Base-by-base conservation (phyloP, 2,888 invertebrate species). In the Drosophila infuscata region DNA sequence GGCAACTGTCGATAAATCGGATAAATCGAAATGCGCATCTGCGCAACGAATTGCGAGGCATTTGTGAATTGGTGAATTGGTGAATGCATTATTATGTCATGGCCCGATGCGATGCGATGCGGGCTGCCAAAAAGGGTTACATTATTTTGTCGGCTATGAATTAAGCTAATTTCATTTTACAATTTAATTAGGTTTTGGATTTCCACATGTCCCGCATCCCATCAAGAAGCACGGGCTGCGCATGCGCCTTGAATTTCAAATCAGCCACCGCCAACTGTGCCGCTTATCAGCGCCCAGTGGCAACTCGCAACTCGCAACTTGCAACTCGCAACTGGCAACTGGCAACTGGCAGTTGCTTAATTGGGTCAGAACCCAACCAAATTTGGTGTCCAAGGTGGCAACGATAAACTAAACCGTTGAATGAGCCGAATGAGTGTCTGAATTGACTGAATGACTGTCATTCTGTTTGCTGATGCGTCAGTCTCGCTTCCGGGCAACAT, bases 141-240 rank as follows among this genome's bases (percentile, higher is more conserved):
- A 56, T n/a, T n/a, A 41, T 32, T 35, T 33, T 15, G 25, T 29
- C 33, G 12, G 54, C 67, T 30, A 56, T 74, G 85, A 72, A 71
- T 76, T 88, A 79, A 88, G 87, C 89, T 83, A 83, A 83, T 83
- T 84, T 89, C 58, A 59, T 75, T 89, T 86, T 61, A 86, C 90
- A 86, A 88, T 86, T 86, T 90, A 89, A 86, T 86, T 86, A 76
- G 88, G 65, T 65, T 84, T 77, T 73, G 51, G 69, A 70, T 82
- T 90, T 80, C 80, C 90, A 86, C 90, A 86, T 86, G 90, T 88
- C 85, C 85, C 85, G 85, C 85, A 85, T 71, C 9, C 46, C 3
- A 46, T 35, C 33, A 54, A 70, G 74, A 70, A 65, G 71, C 64
- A 86, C 81, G 74, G 68, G 73, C 70, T 74, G 66, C 84, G 82